Percentiles rank a stretch among this genome's conserved stretches.
Evolutionary conservation across 2,113 vertebrate species (phyloP).

Genomic region (Solenodon paradoxus): DNA sequence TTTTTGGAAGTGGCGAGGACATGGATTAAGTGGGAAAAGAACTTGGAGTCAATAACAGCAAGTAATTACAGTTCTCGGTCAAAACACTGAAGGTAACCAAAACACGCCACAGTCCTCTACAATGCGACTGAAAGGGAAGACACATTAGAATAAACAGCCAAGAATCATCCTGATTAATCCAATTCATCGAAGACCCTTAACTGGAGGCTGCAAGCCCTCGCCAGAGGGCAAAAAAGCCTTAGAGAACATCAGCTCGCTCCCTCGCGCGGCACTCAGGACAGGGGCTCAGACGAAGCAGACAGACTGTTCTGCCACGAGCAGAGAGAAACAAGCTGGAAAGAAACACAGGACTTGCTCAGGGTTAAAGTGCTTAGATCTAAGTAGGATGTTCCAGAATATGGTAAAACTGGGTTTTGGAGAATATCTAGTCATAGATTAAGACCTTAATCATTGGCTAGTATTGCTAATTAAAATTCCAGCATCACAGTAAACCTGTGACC

Average conservation of each 20-base stretch:
- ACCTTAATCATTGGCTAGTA: not conserved
- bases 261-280: too few species aligned
- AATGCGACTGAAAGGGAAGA: not conserved
- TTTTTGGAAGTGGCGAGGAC: not conserved
- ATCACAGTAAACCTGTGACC: not conserved
- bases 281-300: too few species aligned
- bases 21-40: not conserved
- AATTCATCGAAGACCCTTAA: not conserved
- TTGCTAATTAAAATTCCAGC: not conserved
- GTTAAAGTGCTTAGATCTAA: not conserved
- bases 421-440: not conserved
- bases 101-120: not conserved
- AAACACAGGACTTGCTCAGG: not conserved
- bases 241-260: too few species aligned
- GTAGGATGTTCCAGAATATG: not conserved
- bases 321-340: not conserved
- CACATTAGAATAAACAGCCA: not conserved
- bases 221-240: too few species aligned
- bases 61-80: not conserved
- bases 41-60: not conserved
- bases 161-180: not conserved
- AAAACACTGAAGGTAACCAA: not conserved
- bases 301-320: not conserved
- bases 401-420: not conserved
- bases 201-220: not conserved